Conservation (phyloP, 2,113 vertebrate species). For the Geococcyx californianus region DNA sequence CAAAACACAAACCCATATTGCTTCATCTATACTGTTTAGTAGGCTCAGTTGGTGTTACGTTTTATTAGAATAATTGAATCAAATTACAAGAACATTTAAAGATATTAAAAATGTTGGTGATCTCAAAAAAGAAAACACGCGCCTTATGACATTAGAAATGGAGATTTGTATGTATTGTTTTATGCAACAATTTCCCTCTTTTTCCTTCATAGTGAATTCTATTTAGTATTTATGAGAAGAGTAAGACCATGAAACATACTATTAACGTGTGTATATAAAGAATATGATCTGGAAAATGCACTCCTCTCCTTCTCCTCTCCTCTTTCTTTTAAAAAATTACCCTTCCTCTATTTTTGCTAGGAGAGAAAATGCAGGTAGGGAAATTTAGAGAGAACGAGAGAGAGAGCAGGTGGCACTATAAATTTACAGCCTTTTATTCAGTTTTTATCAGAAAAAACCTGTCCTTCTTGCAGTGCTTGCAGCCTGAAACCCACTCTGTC, state of each 20-base stretch:
- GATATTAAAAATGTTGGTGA: neutral
- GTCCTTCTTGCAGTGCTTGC: conserved; percentile 23
- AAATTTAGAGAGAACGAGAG: neutral
- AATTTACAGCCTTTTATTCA: conserved; percentile 45
- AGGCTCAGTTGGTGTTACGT: neutral
- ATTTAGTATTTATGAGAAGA: neutral
- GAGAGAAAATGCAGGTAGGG: neutral
- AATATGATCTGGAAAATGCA: too few species aligned
- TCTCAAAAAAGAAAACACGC: neutral
- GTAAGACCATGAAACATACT: neutral
- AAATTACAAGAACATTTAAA: neutral
- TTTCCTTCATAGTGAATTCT: neutral
- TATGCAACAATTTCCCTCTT: neutral
- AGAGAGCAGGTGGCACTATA: neutral
- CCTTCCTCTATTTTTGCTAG: neutral
- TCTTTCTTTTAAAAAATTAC: neutral
- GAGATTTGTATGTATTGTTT: neutral
- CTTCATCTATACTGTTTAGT: neutral
- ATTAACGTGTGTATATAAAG: neutral
- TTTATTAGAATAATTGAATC: neutral
- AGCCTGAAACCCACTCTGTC: conserved; percentile 18
- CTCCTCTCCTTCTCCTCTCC: too few species aligned
- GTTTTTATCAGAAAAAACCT: neutral
- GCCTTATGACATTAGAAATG: neutral
- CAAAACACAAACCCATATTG: neutral